These are phyloP conservation scores for Drosophila setosimentum DNA, from an alignment of 2,888 invertebrate species.

Conservation along the genomic window DNA sequence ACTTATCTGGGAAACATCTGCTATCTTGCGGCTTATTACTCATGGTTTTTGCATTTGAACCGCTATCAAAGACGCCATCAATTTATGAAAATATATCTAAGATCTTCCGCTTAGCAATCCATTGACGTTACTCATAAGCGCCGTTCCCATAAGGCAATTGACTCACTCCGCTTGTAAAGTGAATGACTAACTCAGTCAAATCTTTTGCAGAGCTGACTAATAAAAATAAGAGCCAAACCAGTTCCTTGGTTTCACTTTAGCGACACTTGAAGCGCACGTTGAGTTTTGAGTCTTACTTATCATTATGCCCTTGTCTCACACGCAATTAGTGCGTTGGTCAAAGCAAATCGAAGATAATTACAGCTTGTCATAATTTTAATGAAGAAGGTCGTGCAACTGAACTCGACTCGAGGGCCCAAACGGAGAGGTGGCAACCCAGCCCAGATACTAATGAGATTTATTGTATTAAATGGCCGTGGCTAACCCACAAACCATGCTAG, in stretches of 20 bases:
- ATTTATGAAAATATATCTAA: not conserved
- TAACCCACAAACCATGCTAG: conserved; percentile 41
- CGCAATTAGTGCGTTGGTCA: conserved; percentile 79
- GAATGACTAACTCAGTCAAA: conserved; percentile 60
- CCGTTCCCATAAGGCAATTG: conserved; percentile 44
- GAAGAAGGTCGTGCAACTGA: conserved; percentile 73
- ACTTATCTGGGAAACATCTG: not conserved
- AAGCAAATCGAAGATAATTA: conserved; percentile 82
- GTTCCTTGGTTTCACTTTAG: conserved; percentile 48
- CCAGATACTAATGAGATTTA: conserved; percentile 44
- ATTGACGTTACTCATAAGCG: conserved; percentile 48
- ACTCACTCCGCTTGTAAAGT: conserved; percentile 32
- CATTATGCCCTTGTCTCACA: conserved; percentile 53
- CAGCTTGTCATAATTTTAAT: conserved; percentile 82
- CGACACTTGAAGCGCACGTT: conserved; percentile 53
- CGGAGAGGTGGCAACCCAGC: conserved; percentile 17
- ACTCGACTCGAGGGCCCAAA: conserved; percentile 37
- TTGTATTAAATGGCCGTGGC: conserved; percentile 66
- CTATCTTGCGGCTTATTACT: conserved; percentile 16
- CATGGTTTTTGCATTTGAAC: conserved; percentile 7
- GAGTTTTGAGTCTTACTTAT: conserved; percentile 29
- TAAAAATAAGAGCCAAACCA: conserved; percentile 33
- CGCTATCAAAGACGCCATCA: conserved; percentile 1
- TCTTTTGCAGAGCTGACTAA: conserved; percentile 53
- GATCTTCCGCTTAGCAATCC: conserved; percentile 46